Percentiles rank a stretch among this genome's conserved stretches.
These are phyloP conservation scores for Amphimedon queenslandica DNA, from an alignment of 37 sponge, comb jelly and placozoan genomes.

Conservation along the genomic window DNA sequence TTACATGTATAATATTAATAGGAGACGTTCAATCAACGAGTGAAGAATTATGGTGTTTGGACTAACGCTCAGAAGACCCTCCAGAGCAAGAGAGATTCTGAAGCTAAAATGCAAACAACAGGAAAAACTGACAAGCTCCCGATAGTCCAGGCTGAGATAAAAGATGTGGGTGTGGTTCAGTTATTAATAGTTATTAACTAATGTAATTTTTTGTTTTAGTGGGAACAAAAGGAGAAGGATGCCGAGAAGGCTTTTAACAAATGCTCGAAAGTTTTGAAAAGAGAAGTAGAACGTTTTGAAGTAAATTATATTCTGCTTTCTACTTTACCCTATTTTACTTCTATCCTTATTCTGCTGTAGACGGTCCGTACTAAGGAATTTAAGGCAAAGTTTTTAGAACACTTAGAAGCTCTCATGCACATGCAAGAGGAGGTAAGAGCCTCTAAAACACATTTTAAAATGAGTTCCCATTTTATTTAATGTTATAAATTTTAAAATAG, in stretches of 20 bases:
- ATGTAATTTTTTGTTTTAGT: constrained; percentile 30
- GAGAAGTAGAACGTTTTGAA: constrained; percentile 88
- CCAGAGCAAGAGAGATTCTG: constrained; percentile 85
- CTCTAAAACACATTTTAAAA: too few species aligned
- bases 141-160: constrained; percentile 67
- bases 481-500: background rate
- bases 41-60: constrained; percentile 74
- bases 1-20: too few species aligned
- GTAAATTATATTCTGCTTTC: constrained; percentile 2
- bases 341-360: constrained; percentile 17
- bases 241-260: constrained; percentile 85
- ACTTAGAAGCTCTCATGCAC: constrained; percentile 73
- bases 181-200: background rate
- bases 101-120: constrained; percentile 68
- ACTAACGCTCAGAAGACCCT: constrained; percentile 75
- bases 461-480: too few species aligned
- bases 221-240: constrained; percentile 86
- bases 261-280: constrained; percentile 64
- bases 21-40: constrained; percentile 33
- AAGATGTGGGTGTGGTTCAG: constrained; percentile 45
- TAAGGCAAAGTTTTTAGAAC: constrained; percentile 57
- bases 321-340: background rate
- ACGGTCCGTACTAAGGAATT: constrained; percentile 56
- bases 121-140: constrained; percentile 91
- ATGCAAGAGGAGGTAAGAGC: constrained; percentile 75